Conservation (phyloP, 2,888 invertebrate species). For the Cylloceria caligata region DNA sequence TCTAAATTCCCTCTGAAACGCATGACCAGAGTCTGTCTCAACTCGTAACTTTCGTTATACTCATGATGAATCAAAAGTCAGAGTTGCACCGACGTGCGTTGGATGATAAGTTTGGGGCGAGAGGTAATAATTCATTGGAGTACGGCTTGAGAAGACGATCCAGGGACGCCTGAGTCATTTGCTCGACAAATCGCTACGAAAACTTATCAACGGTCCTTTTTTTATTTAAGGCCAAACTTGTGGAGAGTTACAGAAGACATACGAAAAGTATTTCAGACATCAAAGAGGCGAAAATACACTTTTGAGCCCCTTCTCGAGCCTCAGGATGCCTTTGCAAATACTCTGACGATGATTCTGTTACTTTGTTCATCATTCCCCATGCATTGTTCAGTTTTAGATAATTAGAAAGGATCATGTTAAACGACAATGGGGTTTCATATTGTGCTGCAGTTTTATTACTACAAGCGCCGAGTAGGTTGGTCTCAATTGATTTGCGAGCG, state of each 20-base stretch:
- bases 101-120: conserved; percentile 20
- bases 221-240: neutral
- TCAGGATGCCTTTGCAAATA: neutral
- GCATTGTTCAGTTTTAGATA: conserved; percentile 19
- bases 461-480: neutral
- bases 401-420: conserved; percentile 1
- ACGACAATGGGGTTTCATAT: neutral
- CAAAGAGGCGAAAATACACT: neutral
- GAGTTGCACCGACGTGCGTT: neutral
- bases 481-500: conserved; percentile 18
- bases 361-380: neutral
- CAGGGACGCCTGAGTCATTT: neutral
- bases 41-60: neutral
- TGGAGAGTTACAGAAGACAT: neutral
- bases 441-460: neutral
- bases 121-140: conserved; percentile 10
- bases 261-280: neutral
- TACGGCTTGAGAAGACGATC: conserved; percentile 12
- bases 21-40: neutral
- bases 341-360: conserved; percentile 17
- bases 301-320: neutral
- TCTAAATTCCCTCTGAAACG: neutral
- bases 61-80: conserved; percentile 22
- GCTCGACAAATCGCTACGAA: conserved; percentile 13
- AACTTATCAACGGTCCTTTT: neutral